phyloP scores from a whole-genome alignment of 2,888 invertebrate genomes.

The Trissoscelio sp. region DNA sequence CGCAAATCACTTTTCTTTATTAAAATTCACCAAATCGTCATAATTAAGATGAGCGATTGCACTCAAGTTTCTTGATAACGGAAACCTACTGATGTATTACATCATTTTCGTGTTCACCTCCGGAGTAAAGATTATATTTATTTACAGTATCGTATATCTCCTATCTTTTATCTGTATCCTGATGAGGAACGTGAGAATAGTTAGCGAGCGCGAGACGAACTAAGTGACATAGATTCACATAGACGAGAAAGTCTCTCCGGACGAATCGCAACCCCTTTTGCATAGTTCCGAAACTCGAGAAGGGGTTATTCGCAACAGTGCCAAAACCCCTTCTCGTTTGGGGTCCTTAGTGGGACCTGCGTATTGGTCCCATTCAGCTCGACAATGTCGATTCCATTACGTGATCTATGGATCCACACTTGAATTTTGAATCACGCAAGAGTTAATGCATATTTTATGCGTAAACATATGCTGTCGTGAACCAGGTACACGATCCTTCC shows the following conservation, averaged over 20 bases:
- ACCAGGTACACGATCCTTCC: slow-evolving; percentile 40
- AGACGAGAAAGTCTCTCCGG: slow-evolving; percentile 34
- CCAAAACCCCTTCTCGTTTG: slow-evolving; percentile 62
- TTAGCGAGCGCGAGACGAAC: slow-evolving; percentile 54
- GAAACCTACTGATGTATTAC: too few species aligned
- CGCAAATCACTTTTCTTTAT: background rate
- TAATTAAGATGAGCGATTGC: slow-evolving; percentile 24
- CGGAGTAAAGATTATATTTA: too few species aligned
- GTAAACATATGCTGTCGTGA: slow-evolving; percentile 60
- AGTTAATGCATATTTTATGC: slow-evolving; percentile 79
- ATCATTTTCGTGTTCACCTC: too few species aligned
- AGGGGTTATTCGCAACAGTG: slow-evolving; percentile 74
- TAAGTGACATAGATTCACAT: slow-evolving; percentile 65
- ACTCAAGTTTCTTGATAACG: too few species aligned
- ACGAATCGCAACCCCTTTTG: slow-evolving; percentile 48
- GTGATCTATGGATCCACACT: slow-evolving; percentile 80
- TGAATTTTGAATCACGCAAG: slow-evolving; percentile 73
- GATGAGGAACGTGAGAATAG: slow-evolving; percentile 59
- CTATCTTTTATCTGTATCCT: too few species aligned
- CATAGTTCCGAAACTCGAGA: slow-evolving; percentile 72
- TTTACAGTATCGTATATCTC: too few species aligned
- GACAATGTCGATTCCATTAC: slow-evolving; percentile 70
- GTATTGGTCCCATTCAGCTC: slow-evolving; percentile 68
- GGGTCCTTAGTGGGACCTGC: slow-evolving; percentile 77
- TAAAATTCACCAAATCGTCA: background rate